Evolutionary conservation across 2,888 invertebrate genomes (phyloP).

Genomic region (Caradrina clavipalpis): DNA sequence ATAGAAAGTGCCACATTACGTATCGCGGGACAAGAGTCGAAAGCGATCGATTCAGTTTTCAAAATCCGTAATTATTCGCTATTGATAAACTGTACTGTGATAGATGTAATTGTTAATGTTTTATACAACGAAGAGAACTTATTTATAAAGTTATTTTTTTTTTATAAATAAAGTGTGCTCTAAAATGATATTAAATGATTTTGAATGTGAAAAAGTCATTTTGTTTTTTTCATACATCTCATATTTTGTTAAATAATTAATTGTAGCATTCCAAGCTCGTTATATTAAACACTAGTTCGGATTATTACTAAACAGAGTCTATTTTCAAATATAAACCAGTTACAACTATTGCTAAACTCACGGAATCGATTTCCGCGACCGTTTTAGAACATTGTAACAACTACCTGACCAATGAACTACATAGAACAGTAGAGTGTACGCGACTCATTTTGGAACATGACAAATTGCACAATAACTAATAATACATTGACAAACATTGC

Average conservation of each 20-base stretch:
- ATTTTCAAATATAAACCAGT: conserved; percentile 48
- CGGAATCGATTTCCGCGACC: conserved; percentile 39
- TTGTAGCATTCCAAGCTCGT: conserved; percentile 4
- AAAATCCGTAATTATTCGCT: conserved; percentile 61
- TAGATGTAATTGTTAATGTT: conserved; percentile 73
- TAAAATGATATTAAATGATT: conserved; percentile 26
- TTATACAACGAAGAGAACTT: conserved; percentile 48
- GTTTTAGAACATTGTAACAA: conserved; percentile 41
- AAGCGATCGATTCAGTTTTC: conserved; percentile 68
- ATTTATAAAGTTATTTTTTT: conserved; percentile 67
- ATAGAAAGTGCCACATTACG: conserved; percentile 81
- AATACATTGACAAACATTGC: conserved; percentile 59
- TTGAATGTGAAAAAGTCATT: conserved; percentile 9
- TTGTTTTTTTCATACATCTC: not conserved
- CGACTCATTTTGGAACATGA: conserved; percentile 43
- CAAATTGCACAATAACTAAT: conserved; percentile 52
- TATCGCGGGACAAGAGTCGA: conserved; percentile 63
- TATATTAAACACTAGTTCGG: conserved; percentile 18
- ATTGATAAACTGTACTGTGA: conserved; percentile 77
- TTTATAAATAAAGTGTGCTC: conserved; percentile 62
- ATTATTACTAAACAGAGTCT: conserved; percentile 29
- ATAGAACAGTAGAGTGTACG: conserved; percentile 18
- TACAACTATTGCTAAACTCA: conserved; percentile 41
- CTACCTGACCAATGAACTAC: conserved; percentile 42
- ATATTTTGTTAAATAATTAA: conserved; percentile 2